These are phyloP conservation scores for Himalopsyche phryganea DNA, from an alignment of 1,140 invertebrate species.

Conservation along the genomic window DNA sequence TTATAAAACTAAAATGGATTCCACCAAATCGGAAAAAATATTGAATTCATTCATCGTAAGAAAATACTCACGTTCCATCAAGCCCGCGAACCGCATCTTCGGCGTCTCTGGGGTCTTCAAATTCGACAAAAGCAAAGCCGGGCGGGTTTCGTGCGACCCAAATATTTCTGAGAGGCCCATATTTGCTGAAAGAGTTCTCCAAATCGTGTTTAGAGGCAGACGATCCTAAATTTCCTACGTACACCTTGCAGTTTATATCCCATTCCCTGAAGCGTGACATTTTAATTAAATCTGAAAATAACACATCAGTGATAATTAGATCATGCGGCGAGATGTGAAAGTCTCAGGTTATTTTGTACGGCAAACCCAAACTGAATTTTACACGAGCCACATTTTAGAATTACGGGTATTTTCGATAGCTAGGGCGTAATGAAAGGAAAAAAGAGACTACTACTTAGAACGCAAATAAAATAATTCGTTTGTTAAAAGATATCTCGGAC, in stretches of 20 bases:
- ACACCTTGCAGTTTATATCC: constrained; percentile 95
- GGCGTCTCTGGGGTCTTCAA: constrained; percentile 94
- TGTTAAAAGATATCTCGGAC: no score
- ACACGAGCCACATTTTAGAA: no score
- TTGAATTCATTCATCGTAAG: constrained; percentile 2
- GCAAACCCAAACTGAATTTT: no score
- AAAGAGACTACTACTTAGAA: no score
- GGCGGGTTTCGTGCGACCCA: constrained; percentile 95
- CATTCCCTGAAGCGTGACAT: constrained; percentile 84
- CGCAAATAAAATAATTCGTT: no score
- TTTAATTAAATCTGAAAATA: background rate
- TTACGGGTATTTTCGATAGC: no score
- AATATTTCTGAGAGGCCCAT: constrained; percentile 91
- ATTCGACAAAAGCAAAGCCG: constrained; percentile 97
- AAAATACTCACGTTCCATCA: constrained; percentile 82
- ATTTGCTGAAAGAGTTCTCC: constrained; percentile 90
- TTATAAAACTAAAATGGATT: background rate
- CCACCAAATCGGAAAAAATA: background rate
- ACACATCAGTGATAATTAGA: background rate
- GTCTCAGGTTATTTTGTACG: background rate
- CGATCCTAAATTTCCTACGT: constrained; percentile 92
- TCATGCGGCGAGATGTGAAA: no score
- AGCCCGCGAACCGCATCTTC: constrained; percentile 92
- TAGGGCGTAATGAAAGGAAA: no score
- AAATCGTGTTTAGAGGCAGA: constrained; percentile 89